phyloP scores from a whole-genome alignment of 2,888 invertebrate species.

The Arrhopalites spinosus region DNA sequence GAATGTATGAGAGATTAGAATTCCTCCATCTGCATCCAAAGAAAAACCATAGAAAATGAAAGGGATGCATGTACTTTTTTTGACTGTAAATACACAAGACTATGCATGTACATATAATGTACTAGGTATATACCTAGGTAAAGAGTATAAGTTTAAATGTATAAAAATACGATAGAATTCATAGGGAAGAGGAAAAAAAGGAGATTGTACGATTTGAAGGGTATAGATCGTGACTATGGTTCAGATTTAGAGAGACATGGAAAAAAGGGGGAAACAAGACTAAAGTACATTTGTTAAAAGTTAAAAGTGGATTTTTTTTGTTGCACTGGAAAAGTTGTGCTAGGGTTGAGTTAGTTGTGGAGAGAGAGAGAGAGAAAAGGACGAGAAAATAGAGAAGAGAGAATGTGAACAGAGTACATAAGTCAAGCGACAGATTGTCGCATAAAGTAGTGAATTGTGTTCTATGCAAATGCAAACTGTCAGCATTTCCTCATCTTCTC shows the following conservation, averaged over 20 bases:
- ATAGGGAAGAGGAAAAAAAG: too few relatives aligned
- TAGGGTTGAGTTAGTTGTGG: constrained; percentile 6
- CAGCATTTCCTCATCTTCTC: constrained; percentile 27
- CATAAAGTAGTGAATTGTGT: constrained; percentile 31
- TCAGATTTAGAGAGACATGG: neutral
- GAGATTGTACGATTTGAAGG: neutral
- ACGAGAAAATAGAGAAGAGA: neutral
- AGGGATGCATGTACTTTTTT: neutral
- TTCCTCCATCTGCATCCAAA: neutral
- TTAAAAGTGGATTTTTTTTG: constrained; percentile 19
- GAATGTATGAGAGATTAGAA: neutral
- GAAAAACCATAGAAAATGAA: neutral
- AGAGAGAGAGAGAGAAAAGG: neutral
- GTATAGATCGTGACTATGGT: neutral
- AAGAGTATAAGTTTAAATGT: neutral
- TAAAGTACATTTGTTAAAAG: constrained; percentile 24
- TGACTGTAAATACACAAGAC: too few relatives aligned
- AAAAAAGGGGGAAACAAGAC: neutral
- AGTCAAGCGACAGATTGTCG: constrained; percentile 34
- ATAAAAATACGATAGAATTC: too few relatives aligned
- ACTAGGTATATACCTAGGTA: too few relatives aligned
- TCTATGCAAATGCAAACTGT: constrained; percentile 36
- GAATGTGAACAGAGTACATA: constrained; percentile 6
- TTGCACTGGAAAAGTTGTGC: constrained; percentile 19
- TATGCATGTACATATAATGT: too few relatives aligned